These are phyloP conservation scores for Thunnus maccoyii DNA, from an alignment of 2,113 vertebrate genomes.

Conservation along the genomic window DNA sequence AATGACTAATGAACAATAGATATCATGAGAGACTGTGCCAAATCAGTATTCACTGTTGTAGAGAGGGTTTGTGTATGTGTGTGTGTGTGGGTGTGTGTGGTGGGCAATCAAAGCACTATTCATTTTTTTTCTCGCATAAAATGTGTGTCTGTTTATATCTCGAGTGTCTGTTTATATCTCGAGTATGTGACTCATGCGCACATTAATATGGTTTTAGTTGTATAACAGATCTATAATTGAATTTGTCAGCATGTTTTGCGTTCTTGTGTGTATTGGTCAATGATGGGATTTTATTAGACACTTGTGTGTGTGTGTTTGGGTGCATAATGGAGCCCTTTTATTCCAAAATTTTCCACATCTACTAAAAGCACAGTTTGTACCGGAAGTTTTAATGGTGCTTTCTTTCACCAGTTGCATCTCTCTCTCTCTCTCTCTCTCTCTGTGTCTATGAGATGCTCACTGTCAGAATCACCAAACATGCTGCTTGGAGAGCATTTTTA, in stretches of 20 bases:
- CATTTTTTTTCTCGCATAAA: constrained; percentile 13
- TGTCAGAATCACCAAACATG: not conserved
- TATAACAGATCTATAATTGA: constrained; percentile 5
- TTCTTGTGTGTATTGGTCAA: not conserved
- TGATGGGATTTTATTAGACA: not conserved
- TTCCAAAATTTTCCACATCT: no score
- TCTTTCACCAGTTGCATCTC: not conserved
- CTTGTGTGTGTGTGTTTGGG: not conserved
- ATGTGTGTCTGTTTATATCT: not conserved
- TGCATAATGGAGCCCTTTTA: not conserved
- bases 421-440: not conserved
- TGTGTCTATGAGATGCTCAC: not conserved
- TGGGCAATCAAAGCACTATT: constrained; percentile 58
- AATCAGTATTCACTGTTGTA: constrained; percentile 74
- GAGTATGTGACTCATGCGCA: not conserved
- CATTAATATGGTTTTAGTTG: constrained; percentile 11
- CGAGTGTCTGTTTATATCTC: not conserved
- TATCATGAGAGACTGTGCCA: constrained; percentile 76
- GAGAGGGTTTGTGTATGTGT: constrained; percentile 20
- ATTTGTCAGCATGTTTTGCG: not conserved
- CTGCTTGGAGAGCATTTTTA: not conserved
- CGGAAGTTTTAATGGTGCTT: not conserved
- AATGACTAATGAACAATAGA: constrained; percentile 83
- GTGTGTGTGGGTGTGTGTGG: constrained; percentile 23
- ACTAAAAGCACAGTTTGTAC: no score